phyloP scores from a whole-genome alignment of 2,113 vertebrate genomes.

The Dicrurus megarhynchus region DNA sequence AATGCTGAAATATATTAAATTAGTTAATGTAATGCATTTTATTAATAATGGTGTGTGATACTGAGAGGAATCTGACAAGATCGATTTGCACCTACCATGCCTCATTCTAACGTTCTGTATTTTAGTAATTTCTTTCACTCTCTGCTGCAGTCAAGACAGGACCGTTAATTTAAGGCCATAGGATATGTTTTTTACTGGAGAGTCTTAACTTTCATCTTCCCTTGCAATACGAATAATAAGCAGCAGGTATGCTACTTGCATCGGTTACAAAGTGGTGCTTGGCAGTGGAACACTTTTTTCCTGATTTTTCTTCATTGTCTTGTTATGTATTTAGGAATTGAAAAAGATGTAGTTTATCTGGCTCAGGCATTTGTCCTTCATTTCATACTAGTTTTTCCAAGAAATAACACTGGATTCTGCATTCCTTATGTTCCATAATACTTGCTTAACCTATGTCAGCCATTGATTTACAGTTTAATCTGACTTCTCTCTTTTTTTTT shows the following conservation, averaged over 20 bases:
- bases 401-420: not conserved
- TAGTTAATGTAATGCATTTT: constrained; percentile 7
- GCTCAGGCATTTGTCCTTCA: not conserved
- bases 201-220: not conserved
- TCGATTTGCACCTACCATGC: not conserved
- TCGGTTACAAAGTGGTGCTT: not conserved
- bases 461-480: constrained; percentile 36
- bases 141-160: not conserved
- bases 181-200: not conserved
- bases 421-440: not conserved
- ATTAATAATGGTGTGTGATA: not conserved
- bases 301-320: not conserved
- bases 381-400: constrained; percentile 9
- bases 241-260: not conserved
- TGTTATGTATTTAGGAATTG: not conserved
- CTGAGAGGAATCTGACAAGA: not conserved
- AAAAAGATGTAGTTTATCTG: not conserved
- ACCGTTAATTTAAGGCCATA: not conserved
- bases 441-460: not conserved
- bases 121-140: not conserved
- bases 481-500: not conserved
- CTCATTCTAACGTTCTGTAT: not conserved
- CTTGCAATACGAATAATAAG: not conserved
- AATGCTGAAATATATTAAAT: not conserved
- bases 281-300: not conserved